Percentiles rank a stretch among this genome's conserved stretches.
phyloP scores from a whole-genome alignment of 2,888 invertebrate genomes.

The Deroplatys truncata region DNA sequence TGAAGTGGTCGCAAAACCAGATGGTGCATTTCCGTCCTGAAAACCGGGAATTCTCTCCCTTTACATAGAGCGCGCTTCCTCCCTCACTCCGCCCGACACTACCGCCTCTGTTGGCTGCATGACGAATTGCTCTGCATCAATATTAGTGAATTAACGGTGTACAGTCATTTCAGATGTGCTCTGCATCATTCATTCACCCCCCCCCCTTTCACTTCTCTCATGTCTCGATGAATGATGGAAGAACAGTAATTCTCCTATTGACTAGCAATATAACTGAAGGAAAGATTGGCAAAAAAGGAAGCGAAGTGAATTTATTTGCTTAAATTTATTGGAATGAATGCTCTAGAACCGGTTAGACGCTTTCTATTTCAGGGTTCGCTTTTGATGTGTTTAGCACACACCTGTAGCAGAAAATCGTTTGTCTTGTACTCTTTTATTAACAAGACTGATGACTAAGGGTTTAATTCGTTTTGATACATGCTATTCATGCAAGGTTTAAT shows the following conservation, averaged over 20 bases:
- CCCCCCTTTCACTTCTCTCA: neutral
- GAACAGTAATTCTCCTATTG: neutral
- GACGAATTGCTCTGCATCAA: conserved; percentile 13
- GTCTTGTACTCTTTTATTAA: neutral
- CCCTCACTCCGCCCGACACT: neutral
- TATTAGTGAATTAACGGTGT: conserved; percentile 15
- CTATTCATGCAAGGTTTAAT: too few species aligned
- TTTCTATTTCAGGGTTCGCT: neutral
- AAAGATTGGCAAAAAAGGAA: neutral
- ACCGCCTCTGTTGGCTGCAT: neutral
- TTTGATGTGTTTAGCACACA: neutral
- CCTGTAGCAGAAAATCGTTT: neutral
- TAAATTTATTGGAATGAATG: neutral
- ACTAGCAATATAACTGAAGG: neutral
- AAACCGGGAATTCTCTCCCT: neutral
- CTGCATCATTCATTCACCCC: neutral
- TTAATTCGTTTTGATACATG: too few species aligned
- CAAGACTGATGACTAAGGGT: neutral
- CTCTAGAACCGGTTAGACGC: neutral
- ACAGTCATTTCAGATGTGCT: neutral
- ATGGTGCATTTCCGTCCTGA: conserved; percentile 1
- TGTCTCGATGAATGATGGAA: neutral
- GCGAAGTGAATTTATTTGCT: neutral
- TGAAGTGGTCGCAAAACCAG: conserved; percentile 18
- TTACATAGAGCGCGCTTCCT: neutral